Evolutionary conservation across 2,888 invertebrate species (phyloP).

Genomic region (Agonopterix subpropinquella): DNA sequence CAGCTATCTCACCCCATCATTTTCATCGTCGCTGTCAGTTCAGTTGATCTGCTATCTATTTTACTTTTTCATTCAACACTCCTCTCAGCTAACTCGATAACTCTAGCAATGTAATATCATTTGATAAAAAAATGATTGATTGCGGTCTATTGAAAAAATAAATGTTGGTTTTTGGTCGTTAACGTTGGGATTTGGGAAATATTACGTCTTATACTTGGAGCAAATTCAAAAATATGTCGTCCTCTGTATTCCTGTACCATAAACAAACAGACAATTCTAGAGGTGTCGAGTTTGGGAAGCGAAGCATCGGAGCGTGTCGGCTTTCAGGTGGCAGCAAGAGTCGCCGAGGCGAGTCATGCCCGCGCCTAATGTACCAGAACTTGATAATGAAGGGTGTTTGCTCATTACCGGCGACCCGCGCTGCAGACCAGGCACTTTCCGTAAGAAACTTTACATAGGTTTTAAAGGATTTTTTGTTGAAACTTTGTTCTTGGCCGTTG

Average conservation of each 20-base stretch:
- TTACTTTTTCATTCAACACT: constrained; percentile 1
- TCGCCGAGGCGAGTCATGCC: constrained; percentile 24
- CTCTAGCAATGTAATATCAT: too few species aligned
- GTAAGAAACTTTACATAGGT: too few species aligned
- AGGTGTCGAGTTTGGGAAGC: neutral
- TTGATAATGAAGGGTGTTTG: constrained; percentile 38
- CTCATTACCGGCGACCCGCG: constrained; percentile 20
- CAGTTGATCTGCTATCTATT: constrained; percentile 11
- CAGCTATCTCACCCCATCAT: constrained; percentile 7
- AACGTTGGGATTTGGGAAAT: too few species aligned
- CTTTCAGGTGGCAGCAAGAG: constrained; percentile 13
- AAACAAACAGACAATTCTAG: too few species aligned
- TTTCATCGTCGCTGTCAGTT: constrained; percentile 14
- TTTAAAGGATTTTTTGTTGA: too few species aligned
- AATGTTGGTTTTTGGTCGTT: too few species aligned
- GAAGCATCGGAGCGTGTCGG: neutral
- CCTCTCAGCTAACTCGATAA: neutral
- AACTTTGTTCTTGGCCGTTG: too few species aligned
- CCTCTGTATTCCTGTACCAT: too few species aligned
- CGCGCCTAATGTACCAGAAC: constrained; percentile 35
- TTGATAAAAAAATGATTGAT: too few species aligned
- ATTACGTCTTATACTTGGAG: too few species aligned
- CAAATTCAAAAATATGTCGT: too few species aligned
- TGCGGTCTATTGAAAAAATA: too few species aligned
- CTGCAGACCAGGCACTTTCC: neutral